Evolutionary conservation across 2,113 vertebrate species (phyloP).

Genomic region (Salminus brasiliensis): DNA sequence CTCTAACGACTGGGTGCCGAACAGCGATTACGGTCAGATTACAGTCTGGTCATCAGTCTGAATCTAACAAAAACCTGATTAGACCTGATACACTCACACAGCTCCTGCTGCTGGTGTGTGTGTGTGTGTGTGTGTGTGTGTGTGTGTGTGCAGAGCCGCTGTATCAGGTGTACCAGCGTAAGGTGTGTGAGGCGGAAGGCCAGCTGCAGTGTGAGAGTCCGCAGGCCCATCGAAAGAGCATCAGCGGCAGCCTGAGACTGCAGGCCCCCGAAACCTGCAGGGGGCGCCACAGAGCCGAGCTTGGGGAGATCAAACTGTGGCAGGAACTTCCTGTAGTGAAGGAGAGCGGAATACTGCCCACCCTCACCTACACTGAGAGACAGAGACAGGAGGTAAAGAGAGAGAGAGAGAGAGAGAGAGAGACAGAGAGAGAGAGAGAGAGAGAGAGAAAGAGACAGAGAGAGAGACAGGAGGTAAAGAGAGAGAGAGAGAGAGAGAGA

Average conservation of each 20-base stretch:
- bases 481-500: too few species aligned
- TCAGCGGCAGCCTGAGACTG: constrained; percentile 50
- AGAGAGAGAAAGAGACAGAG: too few species aligned
- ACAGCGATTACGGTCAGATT: constrained; percentile 55
- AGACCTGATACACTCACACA: too few species aligned
- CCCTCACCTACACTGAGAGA: constrained; percentile 69
- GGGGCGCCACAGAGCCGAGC: constrained; percentile 32
- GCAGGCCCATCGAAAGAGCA: constrained; percentile 54
- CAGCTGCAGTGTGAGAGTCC: constrained; percentile 54
- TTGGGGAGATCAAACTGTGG: constrained; percentile 72
- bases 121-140: constrained; percentile 8
- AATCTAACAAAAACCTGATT: too few species aligned
- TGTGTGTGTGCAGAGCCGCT: constrained; percentile 68
- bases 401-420: neutral
- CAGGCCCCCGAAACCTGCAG: constrained; percentile 27
- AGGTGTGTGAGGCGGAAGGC: constrained; percentile 72
- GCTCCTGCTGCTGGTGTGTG: too few species aligned
- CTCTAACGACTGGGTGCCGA: constrained; percentile 57
- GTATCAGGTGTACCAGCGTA: constrained; percentile 77
- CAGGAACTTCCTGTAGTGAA: constrained; percentile 74
- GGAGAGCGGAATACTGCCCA: constrained; percentile 73
- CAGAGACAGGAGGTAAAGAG: constrained; percentile 78
- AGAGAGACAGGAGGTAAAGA: too few species aligned
- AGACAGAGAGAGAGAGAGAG: too few species aligned
- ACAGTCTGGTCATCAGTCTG: too few species aligned